Percentiles rank a stretch among this genome's conserved stretches.
These are phyloP conservation scores for Hartigia nigra DNA, from an alignment of 2,888 invertebrate genomes.

Conservation along the genomic window DNA sequence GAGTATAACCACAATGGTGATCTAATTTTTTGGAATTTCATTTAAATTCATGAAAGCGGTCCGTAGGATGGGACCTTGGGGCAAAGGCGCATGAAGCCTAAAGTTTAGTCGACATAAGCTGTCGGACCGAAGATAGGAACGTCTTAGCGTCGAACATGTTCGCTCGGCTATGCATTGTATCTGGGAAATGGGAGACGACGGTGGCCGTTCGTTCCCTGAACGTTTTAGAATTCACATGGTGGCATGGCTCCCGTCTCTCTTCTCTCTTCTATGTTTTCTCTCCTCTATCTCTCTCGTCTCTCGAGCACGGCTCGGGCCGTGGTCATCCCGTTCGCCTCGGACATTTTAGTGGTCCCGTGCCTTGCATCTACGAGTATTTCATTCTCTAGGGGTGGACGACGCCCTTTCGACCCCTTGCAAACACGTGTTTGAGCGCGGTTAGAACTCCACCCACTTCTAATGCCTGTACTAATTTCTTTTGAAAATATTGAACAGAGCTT, in stretches of 20 bases:
- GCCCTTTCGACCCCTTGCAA: constrained; percentile 10
- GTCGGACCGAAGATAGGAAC: constrained; percentile 15
- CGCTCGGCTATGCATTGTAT: constrained; percentile 21
- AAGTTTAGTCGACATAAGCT: constrained; percentile 26
- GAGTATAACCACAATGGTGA: not conserved
- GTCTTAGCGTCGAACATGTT: constrained; percentile 9
- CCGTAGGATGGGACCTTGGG: constrained; percentile 26
- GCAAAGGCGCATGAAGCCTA: constrained; percentile 13
- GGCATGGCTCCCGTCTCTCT: constrained; percentile 28
- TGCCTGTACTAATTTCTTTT: not conserved
- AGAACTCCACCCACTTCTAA: constrained; percentile 3
- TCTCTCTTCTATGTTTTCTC: not conserved
- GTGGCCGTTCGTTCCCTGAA: constrained; percentile 34
- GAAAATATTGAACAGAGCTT: not conserved
- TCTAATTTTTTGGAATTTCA: constrained; percentile 28
- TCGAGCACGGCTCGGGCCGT: constrained; percentile 26
- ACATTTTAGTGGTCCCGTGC: constrained; percentile 58
- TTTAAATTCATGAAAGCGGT: constrained; percentile 46
- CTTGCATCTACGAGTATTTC: constrained; percentile 52
- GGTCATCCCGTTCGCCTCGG: constrained; percentile 33
- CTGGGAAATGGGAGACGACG: constrained; percentile 23
- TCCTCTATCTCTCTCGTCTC: not conserved
- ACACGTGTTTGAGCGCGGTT: constrained; percentile 2
- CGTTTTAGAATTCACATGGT: constrained; percentile 60
- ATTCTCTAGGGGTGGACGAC: constrained; percentile 28